Evolutionary conservation across 2,888 invertebrate genomes (phyloP), one percentile per base, ranked within the genome.

Genomic region (Lomographa bimaculata): DNA sequence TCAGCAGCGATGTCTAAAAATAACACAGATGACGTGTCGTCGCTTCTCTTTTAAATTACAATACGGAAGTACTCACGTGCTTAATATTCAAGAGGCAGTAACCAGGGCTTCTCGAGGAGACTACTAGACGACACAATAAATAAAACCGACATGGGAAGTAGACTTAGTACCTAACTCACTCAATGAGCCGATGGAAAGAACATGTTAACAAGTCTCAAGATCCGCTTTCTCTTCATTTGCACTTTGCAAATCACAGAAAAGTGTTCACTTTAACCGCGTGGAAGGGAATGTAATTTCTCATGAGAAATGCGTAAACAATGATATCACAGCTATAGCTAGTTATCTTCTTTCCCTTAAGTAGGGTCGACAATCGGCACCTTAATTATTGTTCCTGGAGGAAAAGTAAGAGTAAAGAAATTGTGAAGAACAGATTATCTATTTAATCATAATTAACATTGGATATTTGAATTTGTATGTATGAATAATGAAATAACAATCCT

Each of bases 1-100:
- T 52, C 61, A 59, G 8, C 40, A 7, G 7, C 3, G 9, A 7
- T 3, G 21, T 28, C 23, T n/a, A 12, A 24, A 29, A 40, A 34
- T 25, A 25, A 28, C 24, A 21, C 33, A 17, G 12, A 23, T 9
- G 18, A 24, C 17, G 28, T 8, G 11, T 26, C 26, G 26, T 18
- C 16, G 9, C 8, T 27, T 30, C 26, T 27, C 26, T n/a, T 27
- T 26, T 11, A 32, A 32, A 39, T 19, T 16, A 11, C 26, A 7
- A 40, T 21, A 34, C 27, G 28, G 40, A 40, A 40, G 23, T 20
- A 7, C 9, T 14, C 4, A 5, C 16, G 38, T 7, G 25, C 5
- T 38, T 38, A 30, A 19, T 30, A 38, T 38, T 38, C 38, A 25
- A 25, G 19, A 25, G 19, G 25, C 2, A 10, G 11, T 27, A 32